Evolutionary conservation across 2,797 vertebrate genomes (phyloP).

Genomic region (Steatocranus sp.): DNA sequence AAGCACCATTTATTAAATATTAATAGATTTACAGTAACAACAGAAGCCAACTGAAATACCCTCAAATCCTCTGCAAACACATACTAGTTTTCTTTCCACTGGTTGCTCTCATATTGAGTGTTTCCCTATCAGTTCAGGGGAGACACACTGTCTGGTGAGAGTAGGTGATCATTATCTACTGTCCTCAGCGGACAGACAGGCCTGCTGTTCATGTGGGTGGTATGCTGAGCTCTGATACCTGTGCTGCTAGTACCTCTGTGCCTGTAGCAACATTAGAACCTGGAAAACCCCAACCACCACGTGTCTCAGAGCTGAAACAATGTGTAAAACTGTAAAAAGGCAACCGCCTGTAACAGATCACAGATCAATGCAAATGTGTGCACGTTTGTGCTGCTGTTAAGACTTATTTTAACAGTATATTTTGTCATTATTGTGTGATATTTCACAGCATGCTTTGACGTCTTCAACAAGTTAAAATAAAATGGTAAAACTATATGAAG

Average conservation of each 20-base stretch:
- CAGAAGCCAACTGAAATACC: not conserved
- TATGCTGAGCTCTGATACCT: constrained; percentile 35
- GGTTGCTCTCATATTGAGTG: constrained; percentile 15
- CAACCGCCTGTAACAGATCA: not conserved
- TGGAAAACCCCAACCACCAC: constrained; percentile 23
- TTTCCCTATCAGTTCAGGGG: constrained; percentile 44
- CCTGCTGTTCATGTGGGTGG: constrained; percentile 62
- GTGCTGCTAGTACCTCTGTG: constrained; percentile 1
- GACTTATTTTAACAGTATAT: not conserved
- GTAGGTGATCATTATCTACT: constrained; percentile 66
- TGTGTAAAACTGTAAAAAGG: not conserved
- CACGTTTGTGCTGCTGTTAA: not conserved
- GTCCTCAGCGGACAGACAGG: constrained; percentile 43
- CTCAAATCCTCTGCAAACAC: not conserved
- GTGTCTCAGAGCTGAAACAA: not conserved
- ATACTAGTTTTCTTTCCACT: not conserved
- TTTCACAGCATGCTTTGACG: not conserved
- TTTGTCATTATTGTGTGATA: not conserved
- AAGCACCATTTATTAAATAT: not conserved
- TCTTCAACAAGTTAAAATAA: not conserved
- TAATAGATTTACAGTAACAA: not conserved
- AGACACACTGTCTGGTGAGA: constrained; percentile 68
- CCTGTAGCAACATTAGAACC: not conserved
- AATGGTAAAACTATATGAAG: not conserved
- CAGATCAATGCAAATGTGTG: not conserved